Evolutionary conservation across 2,797 vertebrate genomes (phyloP).

Genomic region (Onychomys arenicola): DNA sequence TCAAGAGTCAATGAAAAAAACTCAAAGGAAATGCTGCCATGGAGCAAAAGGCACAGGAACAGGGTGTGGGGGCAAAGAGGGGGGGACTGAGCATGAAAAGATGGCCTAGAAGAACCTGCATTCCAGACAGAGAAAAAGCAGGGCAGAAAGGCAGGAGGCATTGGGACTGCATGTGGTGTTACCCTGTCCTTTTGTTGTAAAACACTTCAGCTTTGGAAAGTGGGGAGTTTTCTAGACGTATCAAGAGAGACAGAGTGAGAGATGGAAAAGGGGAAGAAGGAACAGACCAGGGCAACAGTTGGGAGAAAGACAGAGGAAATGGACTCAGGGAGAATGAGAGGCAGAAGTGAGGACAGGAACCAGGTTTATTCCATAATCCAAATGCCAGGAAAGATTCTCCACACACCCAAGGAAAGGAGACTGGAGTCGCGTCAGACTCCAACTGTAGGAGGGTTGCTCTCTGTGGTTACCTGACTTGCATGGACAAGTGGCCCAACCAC

Average conservation of each 20-base stretch:
- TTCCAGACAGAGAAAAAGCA: not conserved
- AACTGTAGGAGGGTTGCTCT: not conserved
- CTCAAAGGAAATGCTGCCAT: not conserved
- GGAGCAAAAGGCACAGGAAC: not conserved
- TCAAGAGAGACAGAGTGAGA: not conserved
- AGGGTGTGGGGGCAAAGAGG: rapidly evolving
- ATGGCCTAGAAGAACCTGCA: not conserved
- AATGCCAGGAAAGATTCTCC: not conserved
- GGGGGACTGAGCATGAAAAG: not conserved
- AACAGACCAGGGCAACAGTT: not conserved
- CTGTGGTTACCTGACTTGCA: not conserved
- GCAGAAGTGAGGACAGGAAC: not conserved
- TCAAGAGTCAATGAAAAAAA: not conserved
- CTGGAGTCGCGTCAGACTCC: not conserved
- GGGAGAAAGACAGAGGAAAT: not conserved
- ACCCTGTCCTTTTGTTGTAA: not conserved
- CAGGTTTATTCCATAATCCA: not conserved
- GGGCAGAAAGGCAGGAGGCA: not conserved
- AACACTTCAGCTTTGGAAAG: not conserved
- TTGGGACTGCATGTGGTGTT: rapidly evolving
- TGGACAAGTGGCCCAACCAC: not conserved
- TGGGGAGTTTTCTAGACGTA: not conserved
- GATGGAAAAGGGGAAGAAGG: not conserved
- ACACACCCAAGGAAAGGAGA: not conserved
- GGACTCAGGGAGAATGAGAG: not conserved